phyloP scores from a whole-genome alignment of 2,113 vertebrate genomes.

The Melanerpes aurifrons region DNA sequence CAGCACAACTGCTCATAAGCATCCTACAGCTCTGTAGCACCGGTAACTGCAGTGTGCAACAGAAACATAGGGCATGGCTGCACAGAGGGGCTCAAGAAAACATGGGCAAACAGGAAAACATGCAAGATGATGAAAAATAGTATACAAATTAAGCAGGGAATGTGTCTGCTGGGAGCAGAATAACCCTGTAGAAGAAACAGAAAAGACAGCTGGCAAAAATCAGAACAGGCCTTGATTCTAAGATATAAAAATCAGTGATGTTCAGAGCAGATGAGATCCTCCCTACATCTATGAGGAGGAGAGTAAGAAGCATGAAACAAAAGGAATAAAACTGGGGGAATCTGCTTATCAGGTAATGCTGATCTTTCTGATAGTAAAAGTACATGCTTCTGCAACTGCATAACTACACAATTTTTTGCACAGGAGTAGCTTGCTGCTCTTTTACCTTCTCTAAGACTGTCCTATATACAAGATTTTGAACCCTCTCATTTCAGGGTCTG shows the following conservation, averaged over 20 bases:
- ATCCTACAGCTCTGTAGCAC: background rate
- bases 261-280: background rate
- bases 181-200: background rate
- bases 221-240: background rate
- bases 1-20: background rate
- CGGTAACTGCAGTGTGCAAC: background rate
- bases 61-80: background rate
- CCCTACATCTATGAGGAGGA: background rate
- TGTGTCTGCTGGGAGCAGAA: background rate
- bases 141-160: background rate
- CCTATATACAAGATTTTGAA: background rate
- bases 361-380: background rate
- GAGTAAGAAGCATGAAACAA: background rate
- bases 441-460: background rate
- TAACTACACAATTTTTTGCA: background rate
- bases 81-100: background rate
- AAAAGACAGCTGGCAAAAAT: background rate
- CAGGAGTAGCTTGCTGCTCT: background rate
- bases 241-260: background rate
- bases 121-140: background rate
- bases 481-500: background rate
- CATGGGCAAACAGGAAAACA: background rate
- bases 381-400: background rate
- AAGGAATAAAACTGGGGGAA: fast-evolving
- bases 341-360: background rate